These are phyloP conservation scores for Lumbricus terrestris DNA, from an alignment of 2,888 invertebrate species.

Conservation along the genomic window DNA sequence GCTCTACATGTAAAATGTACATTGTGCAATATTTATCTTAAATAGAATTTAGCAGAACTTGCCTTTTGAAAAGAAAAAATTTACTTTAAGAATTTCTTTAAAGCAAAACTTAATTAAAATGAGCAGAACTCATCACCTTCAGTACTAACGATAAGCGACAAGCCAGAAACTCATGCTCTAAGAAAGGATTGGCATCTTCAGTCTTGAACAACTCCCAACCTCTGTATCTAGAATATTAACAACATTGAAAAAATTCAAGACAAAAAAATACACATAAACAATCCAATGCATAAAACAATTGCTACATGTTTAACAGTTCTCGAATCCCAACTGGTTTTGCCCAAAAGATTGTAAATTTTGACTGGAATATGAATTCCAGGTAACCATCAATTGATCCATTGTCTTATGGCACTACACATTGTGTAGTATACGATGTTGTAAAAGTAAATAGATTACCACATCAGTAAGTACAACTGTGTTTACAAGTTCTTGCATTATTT, in stretches of 20 bases:
- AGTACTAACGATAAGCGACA: background rate
- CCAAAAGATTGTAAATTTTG: no score
- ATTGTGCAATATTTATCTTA: no score
- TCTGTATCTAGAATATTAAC: slow-evolving; percentile 4
- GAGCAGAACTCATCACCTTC: background rate
- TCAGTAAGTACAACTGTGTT: background rate
- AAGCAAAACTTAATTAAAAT: background rate
- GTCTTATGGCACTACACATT: background rate
- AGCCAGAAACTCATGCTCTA: background rate
- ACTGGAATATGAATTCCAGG: background rate
- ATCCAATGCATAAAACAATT: background rate
- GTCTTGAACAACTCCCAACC: slow-evolving; percentile 18
- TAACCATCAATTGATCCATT: background rate
- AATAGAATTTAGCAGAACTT: background rate
- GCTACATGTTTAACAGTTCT: background rate
- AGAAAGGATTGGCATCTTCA: slow-evolving; percentile 23
- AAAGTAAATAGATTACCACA: background rate
- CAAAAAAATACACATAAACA: no score
- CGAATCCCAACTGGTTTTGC: background rate
- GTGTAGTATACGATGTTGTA: no score
- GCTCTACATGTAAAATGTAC: no score
- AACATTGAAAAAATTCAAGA: background rate
- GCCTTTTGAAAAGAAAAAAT: background rate
- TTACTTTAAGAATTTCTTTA: background rate
- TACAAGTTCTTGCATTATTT: background rate